Evolutionary conservation across 2,888 invertebrate species (phyloP), one percentile per base, ranked within the genome.

Genomic region (Pantelozetes paolii): DNA sequence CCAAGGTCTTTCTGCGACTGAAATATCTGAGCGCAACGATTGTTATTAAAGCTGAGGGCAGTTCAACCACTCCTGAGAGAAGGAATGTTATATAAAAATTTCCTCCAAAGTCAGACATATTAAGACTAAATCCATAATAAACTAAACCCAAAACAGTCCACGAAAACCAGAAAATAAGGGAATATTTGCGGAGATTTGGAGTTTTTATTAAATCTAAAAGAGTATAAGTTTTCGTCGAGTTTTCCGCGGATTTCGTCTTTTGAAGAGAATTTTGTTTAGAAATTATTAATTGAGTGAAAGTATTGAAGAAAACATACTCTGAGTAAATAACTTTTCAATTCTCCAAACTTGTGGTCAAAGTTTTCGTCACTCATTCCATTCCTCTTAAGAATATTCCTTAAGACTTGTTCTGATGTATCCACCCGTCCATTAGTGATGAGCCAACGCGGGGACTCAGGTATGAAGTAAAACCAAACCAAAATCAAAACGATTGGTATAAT

Each of bases 71-170:
- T 0, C 89, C 89, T 83, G 89, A 87, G 9, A 91, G 85, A 79
- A 91, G 91, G 72, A 90, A 85, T 78, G 90, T 89, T 15, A 92
- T 81, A 82, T 87, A 92, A 0, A 92, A 92, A 82, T 92, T 91
- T 20, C 90, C 92, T 77, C 88, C 86, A n/a, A 92, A 83, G 79
- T 88, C 89, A 3, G 91, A 91, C 0, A 90, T 88, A 79, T 89
- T 91, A 71, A 93, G 82, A 0, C 92, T 91, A 1, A 93, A 83
- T 0, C 92, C 92, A 79, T 92, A 92, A 82, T 92, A 93, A 0
- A 89, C 90, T 76, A 92, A 85, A 1, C 92, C 90, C 81, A 91
- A 92, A n/a, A 92, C 90, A 80, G 92, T 91, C 82, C 82, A 82
- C 73, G 28, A 77, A 75, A 71, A 71, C 74, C 62, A 71, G 2